phyloP scores from a whole-genome alignment of 2,113 vertebrate genomes.

The Ptilorrhoa leucosticta region DNA sequence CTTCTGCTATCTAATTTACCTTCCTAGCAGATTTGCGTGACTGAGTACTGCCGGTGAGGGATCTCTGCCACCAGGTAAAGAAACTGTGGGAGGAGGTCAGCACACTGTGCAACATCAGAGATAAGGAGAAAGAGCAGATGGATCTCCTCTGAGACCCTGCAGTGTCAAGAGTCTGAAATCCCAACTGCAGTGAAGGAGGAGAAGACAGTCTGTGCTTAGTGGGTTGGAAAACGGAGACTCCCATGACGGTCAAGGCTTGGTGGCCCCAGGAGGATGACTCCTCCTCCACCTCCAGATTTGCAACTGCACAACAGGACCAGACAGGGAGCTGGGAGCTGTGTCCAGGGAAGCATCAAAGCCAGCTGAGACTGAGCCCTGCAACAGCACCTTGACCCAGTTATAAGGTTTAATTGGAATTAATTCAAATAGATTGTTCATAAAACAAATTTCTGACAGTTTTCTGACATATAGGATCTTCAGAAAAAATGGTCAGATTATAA shows the following conservation, averaged over 20 bases:
- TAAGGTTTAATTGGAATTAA: background rate
- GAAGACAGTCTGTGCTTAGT: background rate
- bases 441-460: background rate
- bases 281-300: background rate
- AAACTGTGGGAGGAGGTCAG: background rate
- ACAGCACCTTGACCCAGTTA: background rate
- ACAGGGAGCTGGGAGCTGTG: background rate
- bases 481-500: background rate
- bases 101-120: background rate
- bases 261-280: background rate
- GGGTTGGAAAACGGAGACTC: background rate
- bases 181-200: background rate
- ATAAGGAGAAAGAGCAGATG: background rate
- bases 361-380: background rate
- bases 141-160: background rate
- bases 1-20: background rate
- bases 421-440: background rate
- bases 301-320: background rate
- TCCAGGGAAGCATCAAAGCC: background rate
- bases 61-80: background rate
- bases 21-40: background rate
- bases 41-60: background rate
- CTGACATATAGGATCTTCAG: background rate
- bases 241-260: background rate
- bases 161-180: background rate